phyloP scores from a whole-genome alignment of 2,113 vertebrate genomes.

The Stegastes partitus region DNA sequence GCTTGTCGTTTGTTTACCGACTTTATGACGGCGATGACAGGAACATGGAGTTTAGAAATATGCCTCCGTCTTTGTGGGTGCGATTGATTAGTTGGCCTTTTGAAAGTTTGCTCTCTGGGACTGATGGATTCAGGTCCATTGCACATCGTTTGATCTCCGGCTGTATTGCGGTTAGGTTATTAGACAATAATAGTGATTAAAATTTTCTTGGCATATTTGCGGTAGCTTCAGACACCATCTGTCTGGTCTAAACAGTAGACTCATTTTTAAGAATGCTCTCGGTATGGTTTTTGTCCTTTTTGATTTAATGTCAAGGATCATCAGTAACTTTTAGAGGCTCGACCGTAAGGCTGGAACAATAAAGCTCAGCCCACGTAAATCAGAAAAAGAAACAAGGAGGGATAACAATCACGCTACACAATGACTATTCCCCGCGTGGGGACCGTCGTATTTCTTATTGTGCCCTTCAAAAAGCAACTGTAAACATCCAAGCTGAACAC shows the following conservation, averaged over 20 bases:
- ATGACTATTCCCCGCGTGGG: slow-evolving; percentile 41
- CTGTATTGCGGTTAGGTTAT: slow-evolving; percentile 28
- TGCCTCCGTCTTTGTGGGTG: slow-evolving; percentile 31
- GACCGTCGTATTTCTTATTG: slow-evolving; percentile 29
- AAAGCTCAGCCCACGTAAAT: slow-evolving; percentile 34
- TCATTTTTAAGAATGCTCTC: slow-evolving; percentile 27
- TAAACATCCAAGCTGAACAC: slow-evolving; percentile 39
- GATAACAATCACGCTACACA: slow-evolving; percentile 42
- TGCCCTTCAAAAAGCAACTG: slow-evolving; percentile 26
- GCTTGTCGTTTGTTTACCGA: slow-evolving; percentile 54
- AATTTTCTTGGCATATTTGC: slow-evolving; percentile 29
- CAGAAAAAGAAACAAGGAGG: slow-evolving; percentile 24
- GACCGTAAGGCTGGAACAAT: slow-evolving; percentile 5
- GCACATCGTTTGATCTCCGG: slow-evolving; percentile 27
- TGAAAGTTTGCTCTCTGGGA: slow-evolving; percentile 11
- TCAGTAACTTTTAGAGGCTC: slow-evolving; percentile 32
- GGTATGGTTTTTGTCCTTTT: slow-evolving; percentile 36
- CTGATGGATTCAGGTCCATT: slow-evolving; percentile 24
- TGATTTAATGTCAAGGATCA: slow-evolving; percentile 28
- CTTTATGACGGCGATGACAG: slow-evolving; percentile 40
- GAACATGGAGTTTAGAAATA: slow-evolving; percentile 37
- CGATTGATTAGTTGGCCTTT: slow-evolving; percentile 34
- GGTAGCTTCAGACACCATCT: slow-evolving; percentile 32
- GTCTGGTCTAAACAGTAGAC: slow-evolving; percentile 18
- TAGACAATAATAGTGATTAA: slow-evolving; percentile 45